Evolutionary conservation across 2,888 invertebrate genomes (phyloP).

Genomic region (Drosophila villosipedis): DNA sequence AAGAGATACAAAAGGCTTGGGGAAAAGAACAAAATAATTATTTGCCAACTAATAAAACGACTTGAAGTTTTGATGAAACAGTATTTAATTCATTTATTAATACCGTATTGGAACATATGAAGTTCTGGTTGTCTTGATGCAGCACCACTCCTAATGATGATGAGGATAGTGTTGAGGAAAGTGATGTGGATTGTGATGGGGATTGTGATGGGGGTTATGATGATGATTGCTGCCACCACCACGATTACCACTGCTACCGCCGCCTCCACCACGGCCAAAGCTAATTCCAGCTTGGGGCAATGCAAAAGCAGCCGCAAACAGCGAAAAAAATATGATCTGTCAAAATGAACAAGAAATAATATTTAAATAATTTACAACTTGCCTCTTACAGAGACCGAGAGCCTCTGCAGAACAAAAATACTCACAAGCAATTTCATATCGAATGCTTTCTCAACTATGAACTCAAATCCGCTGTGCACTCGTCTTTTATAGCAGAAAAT

Average conservation of each 20-base stretch:
- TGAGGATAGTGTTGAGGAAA: slow-evolving; percentile 7
- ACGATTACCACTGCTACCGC: slow-evolving; percentile 23
- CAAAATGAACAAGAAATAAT: not conserved
- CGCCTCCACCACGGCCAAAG: slow-evolving; percentile 1
- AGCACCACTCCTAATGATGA: slow-evolving; percentile 3
- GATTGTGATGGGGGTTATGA: not conserved
- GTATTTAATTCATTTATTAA: slow-evolving; percentile 15
- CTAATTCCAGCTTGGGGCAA: slow-evolving; percentile 37
- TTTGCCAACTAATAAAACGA: slow-evolving; percentile 1
- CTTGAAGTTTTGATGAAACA: not conserved
- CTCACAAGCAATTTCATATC: slow-evolving; percentile 48
- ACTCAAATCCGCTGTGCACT: not conserved
- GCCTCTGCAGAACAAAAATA: not conserved
- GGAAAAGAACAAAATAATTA: not conserved
- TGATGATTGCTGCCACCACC: slow-evolving; percentile 10
- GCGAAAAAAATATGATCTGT: slow-evolving; percentile 50
- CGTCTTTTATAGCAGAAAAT: slow-evolving; percentile 33
- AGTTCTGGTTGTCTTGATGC: not conserved
- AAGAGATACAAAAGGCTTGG: not conserved
- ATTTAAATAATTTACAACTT: not conserved
- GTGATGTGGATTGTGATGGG: slow-evolving; percentile 19
- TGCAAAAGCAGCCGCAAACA: slow-evolving; percentile 51
- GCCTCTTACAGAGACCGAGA: not conserved
- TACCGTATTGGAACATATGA: slow-evolving; percentile 1
- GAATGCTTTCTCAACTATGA: slow-evolving; percentile 23